These are phyloP conservation scores for Temnothorax longispinosus DNA, from an alignment of 1,140 invertebrate species.

Conservation along the genomic window DNA sequence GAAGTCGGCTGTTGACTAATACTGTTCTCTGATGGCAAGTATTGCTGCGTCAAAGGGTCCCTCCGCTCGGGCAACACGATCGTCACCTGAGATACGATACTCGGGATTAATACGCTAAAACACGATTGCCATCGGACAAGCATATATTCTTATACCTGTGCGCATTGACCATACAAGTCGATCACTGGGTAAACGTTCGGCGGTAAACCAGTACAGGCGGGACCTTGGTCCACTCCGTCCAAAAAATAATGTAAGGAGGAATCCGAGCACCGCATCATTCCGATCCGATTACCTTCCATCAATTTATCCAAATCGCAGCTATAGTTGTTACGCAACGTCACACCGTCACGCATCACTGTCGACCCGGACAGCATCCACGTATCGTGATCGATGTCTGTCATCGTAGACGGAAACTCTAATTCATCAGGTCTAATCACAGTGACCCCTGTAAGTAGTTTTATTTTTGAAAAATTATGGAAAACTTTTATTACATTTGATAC, in stretches of 20 bases:
- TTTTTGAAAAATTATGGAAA: not conserved
- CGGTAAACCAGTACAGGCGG: slow-evolving; percentile 93
- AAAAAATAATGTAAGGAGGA: slow-evolving; percentile 95
- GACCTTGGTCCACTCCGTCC: slow-evolving; percentile 96
- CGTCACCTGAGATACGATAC: slow-evolving; percentile 78
- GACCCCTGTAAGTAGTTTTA: slow-evolving; percentile 87
- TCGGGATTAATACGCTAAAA: not conserved
- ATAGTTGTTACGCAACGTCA: slow-evolving; percentile 93
- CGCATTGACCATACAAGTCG: slow-evolving; percentile 97
- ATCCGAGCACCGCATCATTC: slow-evolving; percentile 94
- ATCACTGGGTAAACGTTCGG: slow-evolving; percentile 96
- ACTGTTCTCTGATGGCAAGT: slow-evolving; percentile 84
- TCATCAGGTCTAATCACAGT: slow-evolving; percentile 95
- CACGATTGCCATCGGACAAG: not conserved
- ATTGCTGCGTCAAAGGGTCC: slow-evolving; percentile 82
- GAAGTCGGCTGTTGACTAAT: slow-evolving; percentile 84
- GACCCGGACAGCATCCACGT: slow-evolving; percentile 96
- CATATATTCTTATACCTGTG: slow-evolving; percentile 88
- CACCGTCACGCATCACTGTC: slow-evolving; percentile 93
- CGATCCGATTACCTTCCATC: slow-evolving; percentile 91
- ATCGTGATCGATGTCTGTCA: slow-evolving; percentile 96
- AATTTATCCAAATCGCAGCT: slow-evolving; percentile 93
- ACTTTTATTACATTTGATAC: not conserved
- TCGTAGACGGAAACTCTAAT: slow-evolving; percentile 94
- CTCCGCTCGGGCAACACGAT: slow-evolving; percentile 83